Percentiles rank a stretch among this genome's conserved stretches.
Evolutionary conservation across 2,113 vertebrate species (phyloP).

Genomic region (Pelvicachromis taeniatus): DNA sequence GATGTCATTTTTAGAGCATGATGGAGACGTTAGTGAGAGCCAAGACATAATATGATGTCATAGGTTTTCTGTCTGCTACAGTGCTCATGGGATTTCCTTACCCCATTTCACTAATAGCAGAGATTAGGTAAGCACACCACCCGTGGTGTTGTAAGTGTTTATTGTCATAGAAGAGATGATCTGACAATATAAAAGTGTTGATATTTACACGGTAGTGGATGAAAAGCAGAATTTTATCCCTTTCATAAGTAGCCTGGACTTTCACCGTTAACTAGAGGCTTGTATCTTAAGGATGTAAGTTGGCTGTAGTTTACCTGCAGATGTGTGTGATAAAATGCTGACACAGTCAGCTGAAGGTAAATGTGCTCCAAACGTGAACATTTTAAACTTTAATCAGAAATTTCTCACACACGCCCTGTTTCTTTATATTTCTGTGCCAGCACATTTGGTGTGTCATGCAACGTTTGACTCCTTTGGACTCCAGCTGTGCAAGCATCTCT

Average conservation of each 20-base stretch:
- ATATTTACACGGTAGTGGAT: background rate
- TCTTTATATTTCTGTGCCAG: background rate
- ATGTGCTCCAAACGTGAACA: background rate
- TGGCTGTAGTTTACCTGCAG: background rate
- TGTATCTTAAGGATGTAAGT: background rate
- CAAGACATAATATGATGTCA: constrained; percentile 35
- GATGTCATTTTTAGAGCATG: background rate
- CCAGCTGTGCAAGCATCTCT: constrained; percentile 35
- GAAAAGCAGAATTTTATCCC: background rate
- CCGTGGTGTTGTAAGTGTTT: background rate
- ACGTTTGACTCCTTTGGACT: background rate
- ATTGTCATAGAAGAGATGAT: background rate
- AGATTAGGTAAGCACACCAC: background rate
- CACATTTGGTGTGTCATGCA: background rate
- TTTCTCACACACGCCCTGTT: background rate
- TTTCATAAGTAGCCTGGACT: background rate
- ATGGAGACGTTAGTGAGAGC: background rate
- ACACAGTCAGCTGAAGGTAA: background rate
- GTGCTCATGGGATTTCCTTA: constrained; percentile 2
- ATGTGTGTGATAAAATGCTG: background rate
- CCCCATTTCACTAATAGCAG: constrained; percentile 16
- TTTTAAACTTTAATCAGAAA: background rate
- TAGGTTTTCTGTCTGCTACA: background rate
- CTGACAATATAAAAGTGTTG: background rate
- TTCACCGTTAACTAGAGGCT: background rate